Evolutionary conservation across 1,140 invertebrate species (phyloP), one percentile per base, ranked within the genome.

Genomic region (Zaprionus inermis): DNA sequence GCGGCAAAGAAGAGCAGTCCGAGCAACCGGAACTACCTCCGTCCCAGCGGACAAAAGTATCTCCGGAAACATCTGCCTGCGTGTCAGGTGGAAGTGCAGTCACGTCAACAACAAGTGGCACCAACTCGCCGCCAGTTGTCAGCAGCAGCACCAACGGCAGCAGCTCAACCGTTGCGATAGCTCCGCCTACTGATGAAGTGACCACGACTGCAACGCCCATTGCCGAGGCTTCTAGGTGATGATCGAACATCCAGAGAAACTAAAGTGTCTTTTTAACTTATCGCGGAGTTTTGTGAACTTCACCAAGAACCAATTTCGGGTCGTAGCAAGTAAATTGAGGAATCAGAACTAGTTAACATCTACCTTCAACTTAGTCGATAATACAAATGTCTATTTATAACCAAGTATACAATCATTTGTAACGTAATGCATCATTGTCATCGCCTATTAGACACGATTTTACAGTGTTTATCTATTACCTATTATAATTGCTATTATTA

Each of bases 41-140:
- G 20, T 2, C 20, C 24, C 28, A 51, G 20, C 69, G 68, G 11
- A 38, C 49, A 20, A 72, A 58, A 44, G 41, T 58, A 11, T 78
- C 90, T 11, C 76, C 90, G 6, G 90, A 90, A 49, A 78, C 70
- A 1, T 9, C 38, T 1, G 75, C 76, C 18, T 83, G 71, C 5
- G 55, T 75, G 22, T 67, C 82, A 12, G 86, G 71, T 12, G 83
- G 82, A 34, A 63, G 66, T 5, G 58, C 58, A n/a, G 91, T 92
- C 24, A 92, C 91, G 1, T 92, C 91, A 22, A 92, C 91, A 14
- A 92, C 91, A 16, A 86, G 91, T 76, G 91, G 91, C 70, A 84
- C 74, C 56, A 86, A 73, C 30, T 69, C 91, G 10, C 91, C 91
- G 41, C 91, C 91, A 11, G 84, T 91, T 58, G 91, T 92, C 28